Conservation (phyloP, 92 coral and sea anemone genomes). For the Heteractis magnifica region DNA sequence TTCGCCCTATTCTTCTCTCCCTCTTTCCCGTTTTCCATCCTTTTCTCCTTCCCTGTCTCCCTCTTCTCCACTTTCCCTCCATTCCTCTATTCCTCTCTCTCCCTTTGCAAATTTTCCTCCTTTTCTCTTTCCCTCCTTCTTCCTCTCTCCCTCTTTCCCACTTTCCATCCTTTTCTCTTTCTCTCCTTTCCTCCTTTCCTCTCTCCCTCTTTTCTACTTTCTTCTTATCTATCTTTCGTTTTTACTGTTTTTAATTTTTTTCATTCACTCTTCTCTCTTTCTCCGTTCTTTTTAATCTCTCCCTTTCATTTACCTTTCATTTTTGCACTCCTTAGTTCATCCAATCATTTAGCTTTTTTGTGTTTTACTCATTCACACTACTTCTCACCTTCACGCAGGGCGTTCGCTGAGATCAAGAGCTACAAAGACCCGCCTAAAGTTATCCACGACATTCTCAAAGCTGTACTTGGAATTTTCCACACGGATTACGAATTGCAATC, state of each 20-base stretch:
- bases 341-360: background rate
- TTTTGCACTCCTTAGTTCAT: background rate
- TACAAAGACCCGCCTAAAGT: conserved; percentile 98
- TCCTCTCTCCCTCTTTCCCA: background rate
- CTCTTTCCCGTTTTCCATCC: background rate
- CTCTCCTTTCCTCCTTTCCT: background rate
- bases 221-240: too few relatives aligned
- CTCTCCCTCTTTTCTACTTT: too few relatives aligned
- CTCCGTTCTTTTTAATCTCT: too few relatives aligned
- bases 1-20: too few relatives aligned
- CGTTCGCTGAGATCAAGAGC: conserved; percentile 98
- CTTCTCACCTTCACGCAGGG: conserved; percentile 36
- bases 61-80: background rate
- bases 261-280: too few relatives aligned
- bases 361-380: background rate
- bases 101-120: background rate
- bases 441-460: conserved; percentile 90
- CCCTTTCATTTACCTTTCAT: too few relatives aligned
- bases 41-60: background rate
- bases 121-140: background rate
- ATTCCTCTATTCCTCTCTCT: too few relatives aligned
- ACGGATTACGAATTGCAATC: conserved; percentile 48
- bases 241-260: too few relatives aligned
- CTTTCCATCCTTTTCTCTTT: too few relatives aligned
- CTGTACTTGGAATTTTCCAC: conserved; percentile 87